Evolutionary conservation across 2,113 vertebrate genomes (phyloP), one percentile per base, ranked within the genome.

Genomic region (Brachyhypopomus occidentalis): DNA sequence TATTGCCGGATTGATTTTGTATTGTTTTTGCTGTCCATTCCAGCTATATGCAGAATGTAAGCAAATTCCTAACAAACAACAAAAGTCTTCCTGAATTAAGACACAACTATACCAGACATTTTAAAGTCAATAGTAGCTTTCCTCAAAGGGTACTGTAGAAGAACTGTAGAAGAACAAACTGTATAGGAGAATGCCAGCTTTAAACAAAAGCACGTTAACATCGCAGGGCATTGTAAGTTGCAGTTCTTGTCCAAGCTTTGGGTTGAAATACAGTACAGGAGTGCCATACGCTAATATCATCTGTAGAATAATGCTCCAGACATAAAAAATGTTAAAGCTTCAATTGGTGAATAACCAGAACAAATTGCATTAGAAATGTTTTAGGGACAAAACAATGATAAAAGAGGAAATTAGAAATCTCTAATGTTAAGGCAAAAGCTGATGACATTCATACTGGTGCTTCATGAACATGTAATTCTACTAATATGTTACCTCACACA

Each of bases 261-360:
- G 38, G 60, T 75, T 67, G 48, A 81, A 75, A 81, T 75, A 67
- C 52, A 67, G 77, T 71, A 60, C 77, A 71, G 77, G 7, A 14
- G 38, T 34, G 19, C 27, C 20, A 41, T 5, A 34, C 16, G 48
- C 34, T 41, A 12, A 38, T 16, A 70, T 34, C 25, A 7, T 59
- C 3, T 14, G n/a, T n/a, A 2, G 11, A 34, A 48, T 41, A 36
- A 69, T 14, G 22, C 2, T 45, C 3, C 38, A 27, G 3, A 22
- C 1, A 23, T 41, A n/a, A 59, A 73, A 75, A 36, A 63, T 14
- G 9, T 52, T 52, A 52, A 2, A 52, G 45, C 45, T 14, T 14
- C 2, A 52, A 14, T 70, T 23, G n/a, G n/a, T 41, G 19, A 34
- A 41, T 11, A 70, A 41, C 36, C 5, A 70, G 38, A 8, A 34